Percentiles rank a stretch among this genome's conserved stretches.
phyloP scores from a whole-genome alignment of 2,113 vertebrate genomes.

The Pygoscelis adeliae region DNA sequence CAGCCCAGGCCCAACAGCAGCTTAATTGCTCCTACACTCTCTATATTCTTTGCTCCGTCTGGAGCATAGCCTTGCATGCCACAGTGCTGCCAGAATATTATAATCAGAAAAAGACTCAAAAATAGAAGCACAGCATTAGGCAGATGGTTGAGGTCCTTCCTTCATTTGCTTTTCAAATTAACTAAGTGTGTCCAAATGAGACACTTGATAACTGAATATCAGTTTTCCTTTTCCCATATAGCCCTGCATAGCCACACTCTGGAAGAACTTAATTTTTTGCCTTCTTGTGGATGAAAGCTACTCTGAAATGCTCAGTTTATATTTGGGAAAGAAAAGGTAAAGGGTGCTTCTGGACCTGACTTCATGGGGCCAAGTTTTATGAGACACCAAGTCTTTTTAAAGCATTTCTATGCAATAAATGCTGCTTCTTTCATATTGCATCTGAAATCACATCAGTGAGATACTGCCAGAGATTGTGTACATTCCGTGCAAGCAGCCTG shows the following conservation, averaged over 20 bases:
- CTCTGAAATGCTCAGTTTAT: not conserved
- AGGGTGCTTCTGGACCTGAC: not conserved
- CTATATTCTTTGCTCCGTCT: not conserved
- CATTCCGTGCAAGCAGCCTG: not conserved
- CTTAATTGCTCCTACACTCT: not conserved
- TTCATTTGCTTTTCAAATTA: conserved; percentile 51
- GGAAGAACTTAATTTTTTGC: not conserved
- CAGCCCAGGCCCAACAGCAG: not conserved
- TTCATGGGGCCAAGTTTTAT: not conserved
- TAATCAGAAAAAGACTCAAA: not conserved
- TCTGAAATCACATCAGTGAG: not conserved
- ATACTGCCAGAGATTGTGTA: fast-evolving
- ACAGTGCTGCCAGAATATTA: not conserved
- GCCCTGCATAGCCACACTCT: not conserved
- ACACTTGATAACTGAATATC: not conserved
- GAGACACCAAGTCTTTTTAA: not conserved
- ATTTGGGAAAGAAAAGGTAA: not conserved
- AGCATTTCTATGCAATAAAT: not conserved
- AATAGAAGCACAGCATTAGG: not conserved
- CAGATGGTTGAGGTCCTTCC: conserved; percentile 43
- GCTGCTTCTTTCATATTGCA: not conserved
- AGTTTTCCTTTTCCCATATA: not conserved
- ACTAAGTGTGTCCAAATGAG: conserved; percentile 14
- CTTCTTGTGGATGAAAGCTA: fast-evolving
- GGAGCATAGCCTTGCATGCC: not conserved